Conservation (phyloP, 2,113 vertebrate genomes). For the Dryoscopus gambensis region DNA sequence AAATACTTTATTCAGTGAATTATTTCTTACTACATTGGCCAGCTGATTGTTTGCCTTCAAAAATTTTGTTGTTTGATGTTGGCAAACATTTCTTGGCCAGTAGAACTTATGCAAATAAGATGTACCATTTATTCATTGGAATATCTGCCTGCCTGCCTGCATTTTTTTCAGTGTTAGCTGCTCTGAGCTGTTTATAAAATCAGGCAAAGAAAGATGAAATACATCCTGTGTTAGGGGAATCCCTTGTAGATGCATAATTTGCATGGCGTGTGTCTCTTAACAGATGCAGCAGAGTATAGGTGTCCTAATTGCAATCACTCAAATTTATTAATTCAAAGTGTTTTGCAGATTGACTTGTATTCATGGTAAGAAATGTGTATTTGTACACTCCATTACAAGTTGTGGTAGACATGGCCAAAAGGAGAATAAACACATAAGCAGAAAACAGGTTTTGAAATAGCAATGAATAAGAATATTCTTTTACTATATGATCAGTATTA, state of each 20-base stretch:
- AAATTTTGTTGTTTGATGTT: not conserved
- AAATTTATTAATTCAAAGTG: not conserved
- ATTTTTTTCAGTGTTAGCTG: not conserved
- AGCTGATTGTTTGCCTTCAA: not conserved
- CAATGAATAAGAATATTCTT: not conserved
- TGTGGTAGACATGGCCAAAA: not conserved
- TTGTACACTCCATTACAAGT: not conserved
- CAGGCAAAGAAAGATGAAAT: not conserved
- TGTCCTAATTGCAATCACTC: slow-evolving; percentile 2
- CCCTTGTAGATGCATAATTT: not conserved
- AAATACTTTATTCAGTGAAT: not conserved
- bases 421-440: not conserved
- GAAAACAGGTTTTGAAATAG: not conserved
- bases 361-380: not conserved
- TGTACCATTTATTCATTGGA: not conserved
- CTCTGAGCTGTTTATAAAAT: not conserved
- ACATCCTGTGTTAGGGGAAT: not conserved
- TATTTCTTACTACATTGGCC: not conserved
- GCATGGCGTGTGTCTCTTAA: not conserved
- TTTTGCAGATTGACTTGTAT: not conserved
- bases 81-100: not conserved
- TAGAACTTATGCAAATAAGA: not conserved
- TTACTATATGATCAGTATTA: not conserved
- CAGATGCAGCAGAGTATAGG: not conserved
- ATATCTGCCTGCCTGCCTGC: not conserved